phyloP scores from a whole-genome alignment of 2,888 invertebrate genomes.

The Drosophila demipolita region DNA sequence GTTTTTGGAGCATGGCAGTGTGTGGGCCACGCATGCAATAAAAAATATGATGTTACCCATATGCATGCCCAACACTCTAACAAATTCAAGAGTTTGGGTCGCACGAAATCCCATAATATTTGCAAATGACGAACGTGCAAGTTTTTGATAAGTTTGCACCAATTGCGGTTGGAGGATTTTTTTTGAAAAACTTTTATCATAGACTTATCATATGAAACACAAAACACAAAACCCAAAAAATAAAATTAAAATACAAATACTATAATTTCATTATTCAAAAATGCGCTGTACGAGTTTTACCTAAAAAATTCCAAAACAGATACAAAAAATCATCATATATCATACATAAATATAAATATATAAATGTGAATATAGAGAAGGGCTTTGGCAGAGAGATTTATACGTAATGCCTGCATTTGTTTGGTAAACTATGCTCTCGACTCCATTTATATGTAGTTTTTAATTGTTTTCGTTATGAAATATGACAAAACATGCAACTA shows the following conservation, averaged over 20 bases:
- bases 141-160: slow-evolving; percentile 69
- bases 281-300: slow-evolving; percentile 52
- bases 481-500: slow-evolving; percentile 60
- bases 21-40: slow-evolving; percentile 71
- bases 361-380: slow-evolving; percentile 4
- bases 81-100: slow-evolving; percentile 55
- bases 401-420: slow-evolving; percentile 48
- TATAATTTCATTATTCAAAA: slow-evolving; percentile 72
- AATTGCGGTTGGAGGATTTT: background rate
- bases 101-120: slow-evolving; percentile 76
- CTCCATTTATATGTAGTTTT: slow-evolving; percentile 36
- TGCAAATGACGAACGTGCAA: slow-evolving; percentile 80
- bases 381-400: slow-evolving; percentile 42
- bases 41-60: slow-evolving; percentile 71
- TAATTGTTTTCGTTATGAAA: slow-evolving; percentile 51
- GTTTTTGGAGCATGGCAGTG: slow-evolving; percentile 17
- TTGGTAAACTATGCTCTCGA: slow-evolving; percentile 28
- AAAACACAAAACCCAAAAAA: slow-evolving; percentile 2
- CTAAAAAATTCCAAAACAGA: slow-evolving; percentile 50
- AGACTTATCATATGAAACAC: slow-evolving; percentile 47
- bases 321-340: slow-evolving; percentile 26
- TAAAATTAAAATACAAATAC: slow-evolving; percentile 38
- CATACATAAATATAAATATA: background rate
- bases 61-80: slow-evolving; percentile 60
- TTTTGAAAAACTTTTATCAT: slow-evolving; percentile 42